Conservation (phyloP, 2,797 vertebrate species). For the Nannoperca obscura region DNA sequence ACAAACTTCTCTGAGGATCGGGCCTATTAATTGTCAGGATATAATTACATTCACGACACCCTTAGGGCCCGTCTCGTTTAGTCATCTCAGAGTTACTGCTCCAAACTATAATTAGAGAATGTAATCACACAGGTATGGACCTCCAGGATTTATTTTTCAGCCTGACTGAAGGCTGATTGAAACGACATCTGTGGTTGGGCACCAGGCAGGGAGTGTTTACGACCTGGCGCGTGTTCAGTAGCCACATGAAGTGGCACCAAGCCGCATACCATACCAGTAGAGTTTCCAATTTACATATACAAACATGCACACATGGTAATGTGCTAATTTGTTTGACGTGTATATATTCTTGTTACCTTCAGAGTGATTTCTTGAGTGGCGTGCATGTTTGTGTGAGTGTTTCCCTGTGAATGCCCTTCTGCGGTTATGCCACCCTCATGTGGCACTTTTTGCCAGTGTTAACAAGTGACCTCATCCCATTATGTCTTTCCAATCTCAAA, state of each 20-base stretch:
- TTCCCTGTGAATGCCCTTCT: conserved; percentile 46
- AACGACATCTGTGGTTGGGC: conserved; percentile 71
- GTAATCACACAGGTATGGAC: conserved; percentile 81
- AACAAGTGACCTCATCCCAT: conserved; percentile 79
- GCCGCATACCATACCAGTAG: conserved; percentile 31
- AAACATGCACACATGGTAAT: conserved; percentile 37
- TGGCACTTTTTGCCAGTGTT: conserved; percentile 68
- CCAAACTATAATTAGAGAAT: conserved; percentile 79
- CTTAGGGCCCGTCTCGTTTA: conserved; percentile 72
- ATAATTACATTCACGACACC: conserved; percentile 82
- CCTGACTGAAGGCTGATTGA: conserved; percentile 72
- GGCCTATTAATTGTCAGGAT: conserved; percentile 80
- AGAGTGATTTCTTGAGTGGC: conserved; percentile 45
- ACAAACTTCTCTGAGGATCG: conserved; percentile 69
- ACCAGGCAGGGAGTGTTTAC: conserved; percentile 72
- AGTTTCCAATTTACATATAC: conserved; percentile 59
- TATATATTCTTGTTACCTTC: conserved; percentile 47
- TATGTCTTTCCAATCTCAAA: conserved; percentile 70
- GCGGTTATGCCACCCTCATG: conserved; percentile 62
- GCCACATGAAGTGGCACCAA: conserved; percentile 69
- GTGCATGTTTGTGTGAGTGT: conserved; percentile 35
- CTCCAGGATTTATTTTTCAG: conserved; percentile 80
- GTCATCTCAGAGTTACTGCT: conserved; percentile 72
- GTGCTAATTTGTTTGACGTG: conserved; percentile 49
- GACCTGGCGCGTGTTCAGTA: conserved; percentile 68